Evolutionary conservation across 92 coral and sea anemone genomes (phyloP).

Genomic region (Phenganax marumi): DNA sequence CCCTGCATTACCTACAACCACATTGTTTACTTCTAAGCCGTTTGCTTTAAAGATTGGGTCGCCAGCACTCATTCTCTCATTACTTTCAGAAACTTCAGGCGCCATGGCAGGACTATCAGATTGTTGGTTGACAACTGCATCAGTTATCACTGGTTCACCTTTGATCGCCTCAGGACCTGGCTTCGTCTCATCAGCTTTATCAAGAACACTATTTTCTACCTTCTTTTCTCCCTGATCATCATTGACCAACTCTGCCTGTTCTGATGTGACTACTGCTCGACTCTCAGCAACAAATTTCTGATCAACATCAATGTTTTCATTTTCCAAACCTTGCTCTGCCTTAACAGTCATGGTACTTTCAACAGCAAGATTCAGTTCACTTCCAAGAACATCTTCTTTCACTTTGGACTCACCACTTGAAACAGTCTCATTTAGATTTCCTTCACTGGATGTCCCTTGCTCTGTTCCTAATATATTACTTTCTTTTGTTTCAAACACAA

Average conservation of each 20-base stretch:
- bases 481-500: neutral
- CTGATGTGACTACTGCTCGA: no score
- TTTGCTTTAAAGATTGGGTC: neutral
- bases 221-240: neutral
- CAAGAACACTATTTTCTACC: neutral
- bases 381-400: no score
- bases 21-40: neutral
- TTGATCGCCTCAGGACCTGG: neutral
- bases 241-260: no score
- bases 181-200: neutral
- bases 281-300: neutral
- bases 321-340: no score
- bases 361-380: no score
- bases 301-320: neutral
- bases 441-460: neutral
- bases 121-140: neutral
- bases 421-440: no score
- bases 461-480: neutral
- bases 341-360: no score
- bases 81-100: neutral
- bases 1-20: neutral
- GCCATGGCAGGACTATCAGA: neutral
- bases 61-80: neutral
- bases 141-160: neutral
- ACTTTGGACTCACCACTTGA: no score